Base-by-base conservation (phyloP, 2,797 vertebrate genomes). In the Craterocephalus amniculus region DNA sequence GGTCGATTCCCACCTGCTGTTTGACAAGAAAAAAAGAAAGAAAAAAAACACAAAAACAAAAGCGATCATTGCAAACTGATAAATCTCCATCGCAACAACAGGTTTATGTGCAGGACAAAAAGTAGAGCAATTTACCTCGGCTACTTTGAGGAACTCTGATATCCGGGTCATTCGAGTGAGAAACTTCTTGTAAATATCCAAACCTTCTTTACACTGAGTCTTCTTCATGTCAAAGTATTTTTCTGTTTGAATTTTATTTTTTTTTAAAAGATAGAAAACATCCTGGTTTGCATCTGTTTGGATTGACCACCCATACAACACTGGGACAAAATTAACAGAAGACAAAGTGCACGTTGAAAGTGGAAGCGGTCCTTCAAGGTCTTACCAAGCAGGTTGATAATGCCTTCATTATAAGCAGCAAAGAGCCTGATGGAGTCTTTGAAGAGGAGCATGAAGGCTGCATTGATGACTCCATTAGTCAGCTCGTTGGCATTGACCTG, bases 171-270 rank as follows among this genome's bases (percentile, higher is more conserved):
- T 99, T 89, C 97, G 93, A 79, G 98, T 99, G 62, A 99, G 95
- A 79, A 99, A 99, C 89, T 99, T 99, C 94, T 99, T 99, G 87
- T 99, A 99, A 85, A 99, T 99, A 81, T 99, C 98, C 91, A 99
- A 92, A 65, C 97, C 97, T 92, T 99, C 98, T 95, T 99, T 99
- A 93, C 98, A 99, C 73, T 99, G 98, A 83, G 95, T 96, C 90
- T 99, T 99, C 93, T 99, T 99, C 98, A 99, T 99, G 92, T 99
- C 97, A 82, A 99, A 99, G 88, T 99, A 99, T 93, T 99, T 99
- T 92, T 99, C 98, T 99, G 81, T 89, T 85, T 51, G 35, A 32
- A 11, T 31, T 31, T 31, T 31, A 4, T 31, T 31, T 31, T 31
- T 31, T 31, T 31, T 14, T 0, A 14, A 18, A 52, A 22, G 7